Conservation (phyloP, 2,797 vertebrate species). For the Ataeniobius toweri region DNA sequence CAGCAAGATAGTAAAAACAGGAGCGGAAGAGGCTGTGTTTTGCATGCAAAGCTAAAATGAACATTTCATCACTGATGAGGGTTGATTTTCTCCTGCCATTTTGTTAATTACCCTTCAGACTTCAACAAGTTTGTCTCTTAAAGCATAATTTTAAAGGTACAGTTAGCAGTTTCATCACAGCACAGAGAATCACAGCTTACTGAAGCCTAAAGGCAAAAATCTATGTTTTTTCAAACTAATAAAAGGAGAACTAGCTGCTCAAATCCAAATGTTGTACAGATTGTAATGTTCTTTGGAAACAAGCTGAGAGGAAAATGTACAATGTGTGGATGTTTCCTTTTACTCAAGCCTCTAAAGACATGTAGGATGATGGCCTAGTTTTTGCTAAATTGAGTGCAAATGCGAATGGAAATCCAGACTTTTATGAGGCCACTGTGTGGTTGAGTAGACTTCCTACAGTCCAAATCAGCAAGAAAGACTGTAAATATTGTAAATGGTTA, state of each 20-base stretch:
- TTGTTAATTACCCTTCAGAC: constrained; percentile 56
- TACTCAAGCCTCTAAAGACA: constrained; percentile 48
- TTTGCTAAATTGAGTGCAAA: constrained; percentile 41
- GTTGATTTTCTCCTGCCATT: constrained; percentile 38
- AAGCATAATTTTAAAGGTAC: constrained; percentile 20
- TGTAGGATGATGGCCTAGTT: constrained; percentile 65
- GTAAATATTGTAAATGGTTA: neutral
- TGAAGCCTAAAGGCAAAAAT: constrained; percentile 56
- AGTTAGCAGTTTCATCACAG: constrained; percentile 38
- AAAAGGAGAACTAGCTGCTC: constrained; percentile 65
- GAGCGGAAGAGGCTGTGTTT: constrained; percentile 31
- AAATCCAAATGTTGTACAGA: constrained; percentile 48
- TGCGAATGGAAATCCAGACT: constrained; percentile 29
- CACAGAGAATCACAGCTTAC: constrained; percentile 58
- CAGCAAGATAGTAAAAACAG: constrained; percentile 40
- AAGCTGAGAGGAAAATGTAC: constrained; percentile 39
- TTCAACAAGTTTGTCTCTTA: constrained; percentile 31
- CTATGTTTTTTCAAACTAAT: constrained; percentile 62
- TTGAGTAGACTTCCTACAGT: neutral
- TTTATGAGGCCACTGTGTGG: constrained; percentile 27
- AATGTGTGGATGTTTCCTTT: constrained; percentile 24
- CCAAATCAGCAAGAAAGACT: neutral
- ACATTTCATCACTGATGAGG: constrained; percentile 36
- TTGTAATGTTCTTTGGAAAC: constrained; percentile 52
- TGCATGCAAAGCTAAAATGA: constrained; percentile 45